Conservation (phyloP, 1,140 invertebrate species). For the Pseudobourletiella spinata region DNA sequence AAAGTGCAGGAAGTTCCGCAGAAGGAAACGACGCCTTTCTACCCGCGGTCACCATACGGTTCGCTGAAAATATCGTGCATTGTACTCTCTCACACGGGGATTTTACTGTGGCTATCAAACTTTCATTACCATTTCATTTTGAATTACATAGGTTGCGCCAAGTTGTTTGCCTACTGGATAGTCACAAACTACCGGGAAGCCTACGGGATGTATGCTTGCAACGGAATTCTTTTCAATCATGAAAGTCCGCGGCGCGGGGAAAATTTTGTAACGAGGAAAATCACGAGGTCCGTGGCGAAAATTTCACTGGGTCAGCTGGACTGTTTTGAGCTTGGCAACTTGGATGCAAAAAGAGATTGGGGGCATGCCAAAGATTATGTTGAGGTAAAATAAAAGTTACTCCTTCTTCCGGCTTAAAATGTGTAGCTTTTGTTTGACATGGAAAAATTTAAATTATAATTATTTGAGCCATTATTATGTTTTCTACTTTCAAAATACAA, state of each 20-base stretch:
- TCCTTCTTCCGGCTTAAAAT: too few relatives aligned
- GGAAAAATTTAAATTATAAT: too few relatives aligned
- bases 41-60: slow-evolving; percentile 99
- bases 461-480: not conserved
- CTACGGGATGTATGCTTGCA: slow-evolving; percentile 95
- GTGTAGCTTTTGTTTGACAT: not conserved
- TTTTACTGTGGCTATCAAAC: not conserved
- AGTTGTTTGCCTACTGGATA: slow-evolving; percentile 98
- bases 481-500: not conserved
- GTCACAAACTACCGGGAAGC: slow-evolving; percentile 97
- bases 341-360: slow-evolving; percentile 96
- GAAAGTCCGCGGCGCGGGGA: slow-evolving; percentile 96
- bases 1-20: slow-evolving; percentile 82
- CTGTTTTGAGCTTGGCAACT: slow-evolving; percentile 82
- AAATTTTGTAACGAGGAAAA: slow-evolving; percentile 98
- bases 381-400: too few relatives aligned
- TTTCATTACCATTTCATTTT: too few relatives aligned
- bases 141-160: slow-evolving; percentile 93
- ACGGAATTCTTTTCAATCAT: slow-evolving; percentile 98
- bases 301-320: slow-evolving; percentile 81
- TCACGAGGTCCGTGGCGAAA: slow-evolving; percentile 94
- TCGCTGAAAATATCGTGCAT: too few relatives aligned
- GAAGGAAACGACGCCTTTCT: slow-evolving; percentile 96
- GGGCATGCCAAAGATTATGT: slow-evolving; percentile 99
- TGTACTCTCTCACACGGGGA: not conserved